A percentile compares a stretch with the other conserved stretches of the same genome.
These are phyloP conservation scores for Tetropium fuscum DNA, from an alignment of 2,888 invertebrate genomes.

Conservation along the genomic window DNA sequence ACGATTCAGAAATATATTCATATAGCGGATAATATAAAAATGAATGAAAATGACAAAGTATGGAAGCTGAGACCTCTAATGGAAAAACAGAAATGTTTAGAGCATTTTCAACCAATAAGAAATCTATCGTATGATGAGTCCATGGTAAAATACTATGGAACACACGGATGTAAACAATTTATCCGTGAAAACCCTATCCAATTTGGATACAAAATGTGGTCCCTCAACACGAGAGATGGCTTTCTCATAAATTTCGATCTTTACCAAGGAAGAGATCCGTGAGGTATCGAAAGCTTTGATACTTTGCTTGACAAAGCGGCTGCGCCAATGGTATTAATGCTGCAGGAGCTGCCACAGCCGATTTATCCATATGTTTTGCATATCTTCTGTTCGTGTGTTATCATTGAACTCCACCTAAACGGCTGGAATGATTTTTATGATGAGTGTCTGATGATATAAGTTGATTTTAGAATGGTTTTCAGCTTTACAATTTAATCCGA, in stretches of 20 bases:
- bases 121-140: not conserved
- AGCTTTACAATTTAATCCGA: no score
- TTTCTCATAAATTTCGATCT: slow-evolving; percentile 4
- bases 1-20: slow-evolving; percentile 3
- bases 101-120: not conserved
- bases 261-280: not conserved
- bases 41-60: not conserved
- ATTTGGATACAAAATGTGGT: slow-evolving; percentile 54
- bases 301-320: slow-evolving; percentile 16
- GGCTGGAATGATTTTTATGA: no score
- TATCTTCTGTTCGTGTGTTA: no score
- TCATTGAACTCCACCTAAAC: no score
- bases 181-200: slow-evolving; percentile 53
- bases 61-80: not conserved
- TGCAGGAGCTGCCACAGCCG: no score
- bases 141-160: not conserved
- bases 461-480: no score
- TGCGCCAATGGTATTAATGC: slow-evolving; percentile 4
- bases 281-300: not conserved
- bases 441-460: no score
- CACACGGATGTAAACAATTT: slow-evolving; percentile 13
- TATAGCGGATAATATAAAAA: not conserved
- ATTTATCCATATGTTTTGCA: no score
- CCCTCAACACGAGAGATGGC: slow-evolving; percentile 40
- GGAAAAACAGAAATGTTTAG: not conserved